Conservation (phyloP, 2,113 vertebrate genomes). For the Galeopterus variegatus region DNA sequence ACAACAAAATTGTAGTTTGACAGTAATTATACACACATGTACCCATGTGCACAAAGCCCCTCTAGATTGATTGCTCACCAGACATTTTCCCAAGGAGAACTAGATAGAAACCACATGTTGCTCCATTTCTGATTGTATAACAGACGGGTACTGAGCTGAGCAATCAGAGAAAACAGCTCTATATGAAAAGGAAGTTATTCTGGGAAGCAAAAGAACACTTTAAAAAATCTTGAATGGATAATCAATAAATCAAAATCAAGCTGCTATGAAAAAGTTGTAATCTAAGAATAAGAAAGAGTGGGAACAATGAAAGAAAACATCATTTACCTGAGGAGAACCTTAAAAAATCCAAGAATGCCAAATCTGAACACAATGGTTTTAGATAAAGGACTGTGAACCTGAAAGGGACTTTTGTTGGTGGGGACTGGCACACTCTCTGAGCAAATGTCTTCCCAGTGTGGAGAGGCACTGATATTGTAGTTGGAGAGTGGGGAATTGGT, state of each 20-base stretch:
- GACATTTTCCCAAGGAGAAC: background rate
- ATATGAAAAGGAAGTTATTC: constrained; percentile 55
- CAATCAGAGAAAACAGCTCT: constrained; percentile 52
- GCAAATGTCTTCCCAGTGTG: background rate
- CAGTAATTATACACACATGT: background rate
- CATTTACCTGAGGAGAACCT: background rate
- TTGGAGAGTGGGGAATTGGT: background rate
- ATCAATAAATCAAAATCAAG: constrained; percentile 57
- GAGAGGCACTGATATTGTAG: background rate
- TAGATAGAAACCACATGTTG: background rate
- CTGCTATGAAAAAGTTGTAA: constrained; percentile 9
- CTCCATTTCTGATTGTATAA: constrained; percentile 12
- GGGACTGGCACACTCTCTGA: background rate
- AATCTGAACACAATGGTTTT: background rate
- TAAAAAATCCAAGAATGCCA: background rate
- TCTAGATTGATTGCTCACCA: background rate
- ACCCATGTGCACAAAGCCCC: background rate
- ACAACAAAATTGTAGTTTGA: background rate
- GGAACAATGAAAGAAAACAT: background rate
- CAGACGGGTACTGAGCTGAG: background rate
- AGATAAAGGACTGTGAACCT: background rate
- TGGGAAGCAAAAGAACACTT: constrained; percentile 35
- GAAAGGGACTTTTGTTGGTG: background rate
- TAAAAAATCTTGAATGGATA: background rate
- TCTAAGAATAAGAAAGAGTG: constrained; percentile 25